These are phyloP conservation scores for Cirrhinus mrigala DNA, from an alignment of 2,797 vertebrate genomes.

Conservation along the genomic window DNA sequence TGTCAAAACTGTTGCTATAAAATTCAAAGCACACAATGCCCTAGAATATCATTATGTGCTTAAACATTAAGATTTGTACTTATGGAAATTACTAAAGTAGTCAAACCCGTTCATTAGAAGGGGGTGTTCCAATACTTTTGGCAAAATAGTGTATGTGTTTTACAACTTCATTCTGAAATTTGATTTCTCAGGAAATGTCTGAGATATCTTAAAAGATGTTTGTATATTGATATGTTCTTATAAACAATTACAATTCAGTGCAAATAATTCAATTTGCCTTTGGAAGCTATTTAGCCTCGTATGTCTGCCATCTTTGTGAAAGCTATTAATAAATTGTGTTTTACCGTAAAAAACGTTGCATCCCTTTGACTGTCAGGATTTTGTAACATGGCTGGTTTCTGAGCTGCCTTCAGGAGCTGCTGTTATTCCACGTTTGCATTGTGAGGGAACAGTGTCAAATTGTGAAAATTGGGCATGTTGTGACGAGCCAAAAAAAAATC, in stretches of 20 bases:
- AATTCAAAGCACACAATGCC: too few relatives aligned
- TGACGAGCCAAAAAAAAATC: not conserved
- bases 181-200: not conserved
- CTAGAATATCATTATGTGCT: too few relatives aligned
- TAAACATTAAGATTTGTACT: too few relatives aligned
- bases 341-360: not conserved
- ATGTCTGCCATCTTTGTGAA: not conserved
- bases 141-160: not conserved
- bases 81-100: too few relatives aligned
- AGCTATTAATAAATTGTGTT: constrained; percentile 2
- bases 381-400: not conserved
- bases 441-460: constrained; percentile 12
- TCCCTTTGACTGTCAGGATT: constrained; percentile 14
- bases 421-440: constrained; percentile 13
- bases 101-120: too few relatives aligned
- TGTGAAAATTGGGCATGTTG: constrained; percentile 22
- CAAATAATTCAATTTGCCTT: constrained; percentile 4
- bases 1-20: too few relatives aligned
- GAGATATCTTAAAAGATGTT: not conserved
- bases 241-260: constrained; percentile 14
- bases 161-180: not conserved
- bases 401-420: constrained; percentile 13
- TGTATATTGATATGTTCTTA: not conserved
- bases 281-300: not conserved
- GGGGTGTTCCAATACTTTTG: too few relatives aligned